These are phyloP conservation scores for Drosophila aldrichi DNA, from an alignment of 2,888 invertebrate genomes.

Conservation along the genomic window DNA sequence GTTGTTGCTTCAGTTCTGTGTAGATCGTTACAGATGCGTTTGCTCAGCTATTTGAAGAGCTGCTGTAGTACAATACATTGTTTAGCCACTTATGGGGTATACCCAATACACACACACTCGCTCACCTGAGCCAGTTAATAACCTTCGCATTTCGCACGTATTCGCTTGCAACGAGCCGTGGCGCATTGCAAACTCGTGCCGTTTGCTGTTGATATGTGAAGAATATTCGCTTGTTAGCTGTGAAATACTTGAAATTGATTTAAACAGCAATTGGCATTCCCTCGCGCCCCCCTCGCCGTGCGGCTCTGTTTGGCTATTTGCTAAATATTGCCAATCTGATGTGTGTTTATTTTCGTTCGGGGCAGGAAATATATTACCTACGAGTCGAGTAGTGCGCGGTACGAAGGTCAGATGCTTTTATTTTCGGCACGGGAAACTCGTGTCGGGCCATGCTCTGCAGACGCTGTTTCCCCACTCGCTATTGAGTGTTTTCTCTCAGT, in stretches of 20 bases:
- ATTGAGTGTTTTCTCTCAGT: constrained; percentile 13
- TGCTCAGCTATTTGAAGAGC: constrained; percentile 53
- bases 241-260: constrained; percentile 32
- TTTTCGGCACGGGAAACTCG: constrained; percentile 39
- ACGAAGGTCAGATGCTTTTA: constrained; percentile 60
- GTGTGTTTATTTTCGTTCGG: constrained; percentile 36
- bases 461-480: constrained; percentile 28
- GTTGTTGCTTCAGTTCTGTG: constrained; percentile 29
- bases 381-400: constrained; percentile 26
- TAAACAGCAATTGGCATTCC: constrained; percentile 9
- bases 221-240: neutral
- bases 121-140: constrained; percentile 34
- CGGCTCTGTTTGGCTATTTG: constrained; percentile 25
- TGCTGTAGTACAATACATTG: constrained; percentile 27
- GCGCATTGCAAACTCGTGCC: constrained; percentile 31
- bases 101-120: neutral
- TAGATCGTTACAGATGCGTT: constrained; percentile 42
- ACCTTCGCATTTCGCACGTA: constrained; percentile 58
- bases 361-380: constrained; percentile 50
- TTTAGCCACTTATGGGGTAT: constrained; percentile 3
- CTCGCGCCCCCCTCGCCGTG: neutral
- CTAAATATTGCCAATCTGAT: constrained; percentile 43
- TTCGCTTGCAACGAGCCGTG: constrained; percentile 45
- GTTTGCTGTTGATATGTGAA: constrained; percentile 2
- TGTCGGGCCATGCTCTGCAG: constrained; percentile 29